phyloP scores from a whole-genome alignment of 2,797 vertebrate genomes.

The Danio choprae region DNA sequence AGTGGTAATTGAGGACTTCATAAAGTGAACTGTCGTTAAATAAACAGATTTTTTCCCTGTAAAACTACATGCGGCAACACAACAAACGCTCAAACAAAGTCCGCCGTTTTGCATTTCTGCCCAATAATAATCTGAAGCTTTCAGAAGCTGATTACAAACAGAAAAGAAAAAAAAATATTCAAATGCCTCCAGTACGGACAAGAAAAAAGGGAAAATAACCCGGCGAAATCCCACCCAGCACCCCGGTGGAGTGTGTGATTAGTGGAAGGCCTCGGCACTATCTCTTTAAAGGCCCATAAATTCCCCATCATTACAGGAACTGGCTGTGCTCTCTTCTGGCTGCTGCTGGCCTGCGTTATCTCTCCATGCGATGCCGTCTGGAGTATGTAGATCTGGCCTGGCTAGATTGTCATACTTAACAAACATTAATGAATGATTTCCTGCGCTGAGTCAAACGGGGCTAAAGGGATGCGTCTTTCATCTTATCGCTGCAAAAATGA shows the following conservation, averaged over 20 bases:
- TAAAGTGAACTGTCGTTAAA: constrained; percentile 40
- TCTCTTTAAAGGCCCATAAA: constrained; percentile 85
- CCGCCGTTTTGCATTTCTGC: background rate
- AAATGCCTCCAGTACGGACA: constrained; percentile 29
- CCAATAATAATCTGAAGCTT: constrained; percentile 27
- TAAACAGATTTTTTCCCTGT: constrained; percentile 27
- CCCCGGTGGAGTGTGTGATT: constrained; percentile 80
- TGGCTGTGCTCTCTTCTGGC: constrained; percentile 78
- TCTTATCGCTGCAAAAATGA: constrained; percentile 84
- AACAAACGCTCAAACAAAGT: constrained; percentile 30
- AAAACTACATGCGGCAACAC: constrained; percentile 23
- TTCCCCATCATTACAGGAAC: constrained; percentile 86
- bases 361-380: constrained; percentile 81
- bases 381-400: constrained; percentile 85
- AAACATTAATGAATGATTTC: constrained; percentile 89
- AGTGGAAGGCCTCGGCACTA: constrained; percentile 79
- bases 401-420: constrained; percentile 88
- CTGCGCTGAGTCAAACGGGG: constrained; percentile 84
- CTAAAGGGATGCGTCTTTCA: constrained; percentile 86
- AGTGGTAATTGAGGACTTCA: constrained; percentile 28
- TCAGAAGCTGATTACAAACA: constrained; percentile 21
- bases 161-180: background rate
- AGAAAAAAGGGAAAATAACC: constrained; percentile 34
- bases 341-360: constrained; percentile 81
- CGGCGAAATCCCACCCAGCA: constrained; percentile 63